Conservation (phyloP, 2,797 vertebrate genomes). For the Lagocephalus sceleratus region DNA sequence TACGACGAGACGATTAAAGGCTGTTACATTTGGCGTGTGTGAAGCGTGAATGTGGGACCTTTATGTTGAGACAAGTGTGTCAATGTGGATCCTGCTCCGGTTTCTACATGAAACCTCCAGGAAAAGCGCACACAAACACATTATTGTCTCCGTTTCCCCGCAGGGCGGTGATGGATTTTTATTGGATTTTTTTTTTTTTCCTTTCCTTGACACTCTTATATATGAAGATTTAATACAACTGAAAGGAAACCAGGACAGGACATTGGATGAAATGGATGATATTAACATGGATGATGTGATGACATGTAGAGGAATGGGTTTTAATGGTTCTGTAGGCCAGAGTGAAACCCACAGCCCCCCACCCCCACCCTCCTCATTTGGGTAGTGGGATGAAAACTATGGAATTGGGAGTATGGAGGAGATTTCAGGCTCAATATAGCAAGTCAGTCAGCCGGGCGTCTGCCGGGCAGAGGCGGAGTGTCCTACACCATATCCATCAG, state of each 20-base stretch:
- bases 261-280: conserved; percentile 40
- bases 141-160: conserved; percentile 11
- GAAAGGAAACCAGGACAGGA: conserved; percentile 33
- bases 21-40: background rate
- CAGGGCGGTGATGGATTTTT: conserved; percentile 22
- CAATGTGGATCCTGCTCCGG: too few relatives aligned
- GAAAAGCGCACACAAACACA: too few relatives aligned
- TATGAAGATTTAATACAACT: conserved; percentile 25
- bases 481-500: conserved; percentile 59
- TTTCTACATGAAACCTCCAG: too few relatives aligned
- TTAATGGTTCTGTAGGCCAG: conserved; percentile 31
- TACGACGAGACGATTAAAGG: conserved; percentile 28
- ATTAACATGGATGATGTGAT: conserved; percentile 34
- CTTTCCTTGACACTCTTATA: conserved; percentile 13
- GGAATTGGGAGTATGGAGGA: conserved; percentile 6
- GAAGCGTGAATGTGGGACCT: conserved; percentile 1
- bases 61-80: conserved; percentile 13
- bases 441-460: conserved; percentile 25
- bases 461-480: conserved; percentile 29
- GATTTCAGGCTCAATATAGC: conserved; percentile 10
- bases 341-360: conserved; percentile 15
- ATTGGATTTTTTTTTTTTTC: conserved; percentile 30
- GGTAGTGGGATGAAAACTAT: conserved; percentile 33
- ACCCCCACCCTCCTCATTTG: too few relatives aligned
- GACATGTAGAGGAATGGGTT: conserved; percentile 33